phyloP scores from a whole-genome alignment of 2,113 vertebrate species.

The Symphodus melops region DNA sequence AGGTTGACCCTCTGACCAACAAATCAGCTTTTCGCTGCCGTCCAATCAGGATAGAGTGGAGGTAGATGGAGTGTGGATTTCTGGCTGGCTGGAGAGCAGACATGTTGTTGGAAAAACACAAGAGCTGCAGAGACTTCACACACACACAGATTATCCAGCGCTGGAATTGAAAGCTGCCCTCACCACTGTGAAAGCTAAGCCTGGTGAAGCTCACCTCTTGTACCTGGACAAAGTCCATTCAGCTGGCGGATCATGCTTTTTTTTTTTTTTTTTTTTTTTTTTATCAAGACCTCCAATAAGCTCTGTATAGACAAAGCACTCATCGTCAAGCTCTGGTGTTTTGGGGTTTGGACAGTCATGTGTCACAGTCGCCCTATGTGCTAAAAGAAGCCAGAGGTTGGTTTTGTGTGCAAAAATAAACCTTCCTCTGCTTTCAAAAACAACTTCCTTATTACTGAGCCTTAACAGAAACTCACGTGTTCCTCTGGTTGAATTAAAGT shows the following conservation, averaged over 20 bases:
- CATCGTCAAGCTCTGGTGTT: constrained; percentile 31
- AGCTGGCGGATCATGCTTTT: constrained; percentile 37
- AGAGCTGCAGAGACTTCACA: constrained; percentile 36
- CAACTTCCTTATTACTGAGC: constrained; percentile 27
- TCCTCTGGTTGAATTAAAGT: constrained; percentile 40
- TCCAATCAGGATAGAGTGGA: constrained; percentile 63
- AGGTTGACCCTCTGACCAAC: constrained; percentile 78
- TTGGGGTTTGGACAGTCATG: constrained; percentile 19
- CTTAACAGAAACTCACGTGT: constrained; percentile 45
- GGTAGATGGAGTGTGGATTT: constrained; percentile 49
- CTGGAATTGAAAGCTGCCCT: constrained; percentile 61
- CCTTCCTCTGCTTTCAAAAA: neutral
- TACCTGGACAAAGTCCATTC: constrained; percentile 51
- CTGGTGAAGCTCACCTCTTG: constrained; percentile 55
- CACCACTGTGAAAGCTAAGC: constrained; percentile 60
- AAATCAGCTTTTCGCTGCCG: constrained; percentile 78
- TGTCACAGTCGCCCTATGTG: constrained; percentile 8
- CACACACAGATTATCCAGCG: constrained; percentile 59
- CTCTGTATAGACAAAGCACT: constrained; percentile 49
- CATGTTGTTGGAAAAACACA: constrained; percentile 54
- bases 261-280: constrained; percentile 4
- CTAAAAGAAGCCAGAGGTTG: neutral
- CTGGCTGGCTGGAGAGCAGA: constrained; percentile 39
- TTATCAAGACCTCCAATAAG: constrained; percentile 35
- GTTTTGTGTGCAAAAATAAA: constrained; percentile 26